Conservation (phyloP, 2,888 invertebrate genomes). For the Cenopis cana region DNA sequence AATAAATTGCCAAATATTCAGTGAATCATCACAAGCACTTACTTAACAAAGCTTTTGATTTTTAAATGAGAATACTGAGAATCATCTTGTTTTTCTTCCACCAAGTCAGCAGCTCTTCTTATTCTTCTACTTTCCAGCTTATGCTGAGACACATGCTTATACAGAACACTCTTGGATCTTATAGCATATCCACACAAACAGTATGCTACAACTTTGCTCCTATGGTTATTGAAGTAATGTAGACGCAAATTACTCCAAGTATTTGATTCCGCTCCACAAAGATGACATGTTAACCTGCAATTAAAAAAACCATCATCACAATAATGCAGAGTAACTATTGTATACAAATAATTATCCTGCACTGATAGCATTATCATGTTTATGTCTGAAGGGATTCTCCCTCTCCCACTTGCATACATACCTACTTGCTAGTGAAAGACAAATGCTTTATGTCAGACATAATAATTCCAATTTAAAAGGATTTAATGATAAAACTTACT, state of each 20-base stretch:
- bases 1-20: background rate
- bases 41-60: conserved; percentile 75
- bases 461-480: too few relatives aligned
- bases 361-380: too few relatives aligned
- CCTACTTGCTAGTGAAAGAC: too few relatives aligned
- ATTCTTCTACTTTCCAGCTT: conserved; percentile 66
- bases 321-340: background rate
- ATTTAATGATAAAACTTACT: conserved; percentile 45
- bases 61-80: conserved; percentile 65
- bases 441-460: too few relatives aligned
- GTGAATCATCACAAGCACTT: conserved; percentile 49
- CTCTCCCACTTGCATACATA: too few relatives aligned
- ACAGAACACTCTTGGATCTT: conserved; percentile 72
- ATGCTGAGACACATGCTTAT: conserved; percentile 76
- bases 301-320: conserved; percentile 32
- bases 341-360: too few relatives aligned
- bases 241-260: conserved; percentile 66
- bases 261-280: conserved; percentile 66
- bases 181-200: conserved; percentile 75
- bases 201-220: conserved; percentile 65
- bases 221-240: conserved; percentile 68
- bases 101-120: conserved; percentile 56
- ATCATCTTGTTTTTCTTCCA: conserved; percentile 58
- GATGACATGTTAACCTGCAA: conserved; percentile 68
- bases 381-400: too few relatives aligned